These are phyloP conservation scores for Ptychodera flava DNA, from an alignment of 35 echinoderm and acorn worm genomes.

Conservation along the genomic window DNA sequence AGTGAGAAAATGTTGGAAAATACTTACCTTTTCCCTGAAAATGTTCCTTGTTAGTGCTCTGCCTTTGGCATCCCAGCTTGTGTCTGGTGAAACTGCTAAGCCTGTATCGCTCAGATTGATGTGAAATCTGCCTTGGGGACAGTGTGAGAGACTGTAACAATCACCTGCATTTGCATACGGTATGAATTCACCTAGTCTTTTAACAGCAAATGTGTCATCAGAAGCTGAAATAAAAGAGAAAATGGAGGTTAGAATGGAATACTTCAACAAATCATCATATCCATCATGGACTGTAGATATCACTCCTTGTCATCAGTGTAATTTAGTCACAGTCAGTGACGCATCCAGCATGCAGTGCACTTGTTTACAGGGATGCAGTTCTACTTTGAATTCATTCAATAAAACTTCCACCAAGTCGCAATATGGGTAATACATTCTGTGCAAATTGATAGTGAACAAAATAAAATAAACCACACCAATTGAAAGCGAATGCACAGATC, in stretches of 20 bases:
- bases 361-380: not conserved
- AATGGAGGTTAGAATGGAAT: not conserved
- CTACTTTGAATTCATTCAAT: not conserved
- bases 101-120: slow-evolving; percentile 77
- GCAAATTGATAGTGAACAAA: no score
- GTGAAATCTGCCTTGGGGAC: slow-evolving; percentile 83
- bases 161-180: slow-evolving; percentile 87
- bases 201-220: slow-evolving; percentile 70
- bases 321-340: not conserved
- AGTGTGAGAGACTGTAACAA: slow-evolving; percentile 73
- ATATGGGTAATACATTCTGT: no score
- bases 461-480: no score
- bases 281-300: not conserved
- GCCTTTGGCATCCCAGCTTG: slow-evolving; percentile 75
- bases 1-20: no score
- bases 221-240: slow-evolving; percentile 24
- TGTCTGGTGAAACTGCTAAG: slow-evolving; percentile 54
- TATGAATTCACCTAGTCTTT: slow-evolving; percentile 60
- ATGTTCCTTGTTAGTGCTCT: slow-evolving; percentile 57
- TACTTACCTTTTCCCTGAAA: slow-evolving; percentile 54
- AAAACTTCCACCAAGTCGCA: no score
- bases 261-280: not conserved
- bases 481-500: no score
- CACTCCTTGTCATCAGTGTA: not conserved
- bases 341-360: not conserved